Evolutionary conservation across 2,113 vertebrate genomes (phyloP).

Genomic region (Sapajus apella): DNA sequence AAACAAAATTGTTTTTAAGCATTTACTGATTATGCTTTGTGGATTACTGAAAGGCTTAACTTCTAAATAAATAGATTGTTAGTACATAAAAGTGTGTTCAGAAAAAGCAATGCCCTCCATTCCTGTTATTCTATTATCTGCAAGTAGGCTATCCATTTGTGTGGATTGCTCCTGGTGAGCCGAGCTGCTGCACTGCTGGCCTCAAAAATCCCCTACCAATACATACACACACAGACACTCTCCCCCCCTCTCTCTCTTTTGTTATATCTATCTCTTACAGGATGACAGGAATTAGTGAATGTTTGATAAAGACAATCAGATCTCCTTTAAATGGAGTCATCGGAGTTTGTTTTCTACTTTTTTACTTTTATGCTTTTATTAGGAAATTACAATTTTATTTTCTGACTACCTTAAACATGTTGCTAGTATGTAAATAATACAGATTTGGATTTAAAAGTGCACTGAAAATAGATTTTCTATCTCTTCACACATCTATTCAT

Average conservation of each 20-base stretch:
- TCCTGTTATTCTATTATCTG: neutral
- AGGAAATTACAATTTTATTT: neutral
- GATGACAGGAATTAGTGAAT: neutral
- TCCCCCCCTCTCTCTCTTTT: neutral
- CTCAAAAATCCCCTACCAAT: neutral
- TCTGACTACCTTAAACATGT: neutral
- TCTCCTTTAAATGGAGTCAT: neutral
- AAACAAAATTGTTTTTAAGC: slow-evolving; percentile 43
- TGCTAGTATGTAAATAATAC: neutral
- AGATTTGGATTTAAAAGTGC: neutral
- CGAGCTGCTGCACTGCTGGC: neutral
- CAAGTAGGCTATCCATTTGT: neutral
- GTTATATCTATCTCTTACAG: neutral
- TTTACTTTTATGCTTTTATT: neutral
- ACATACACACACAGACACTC: neutral
- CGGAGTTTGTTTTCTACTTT: neutral
- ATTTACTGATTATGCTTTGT: slow-evolving; percentile 36
- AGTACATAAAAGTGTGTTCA: neutral
- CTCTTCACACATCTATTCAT: neutral
- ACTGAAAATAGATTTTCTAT: neutral
- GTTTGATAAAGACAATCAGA: neutral
- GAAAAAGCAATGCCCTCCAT: neutral
- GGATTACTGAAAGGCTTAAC: slow-evolving; percentile 27
- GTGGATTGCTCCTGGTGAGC: neutral
- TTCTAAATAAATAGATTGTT: slow-evolving; percentile 19